Conservation (phyloP, 2,797 vertebrate species). For the Neosilurus hyrtlii region DNA sequence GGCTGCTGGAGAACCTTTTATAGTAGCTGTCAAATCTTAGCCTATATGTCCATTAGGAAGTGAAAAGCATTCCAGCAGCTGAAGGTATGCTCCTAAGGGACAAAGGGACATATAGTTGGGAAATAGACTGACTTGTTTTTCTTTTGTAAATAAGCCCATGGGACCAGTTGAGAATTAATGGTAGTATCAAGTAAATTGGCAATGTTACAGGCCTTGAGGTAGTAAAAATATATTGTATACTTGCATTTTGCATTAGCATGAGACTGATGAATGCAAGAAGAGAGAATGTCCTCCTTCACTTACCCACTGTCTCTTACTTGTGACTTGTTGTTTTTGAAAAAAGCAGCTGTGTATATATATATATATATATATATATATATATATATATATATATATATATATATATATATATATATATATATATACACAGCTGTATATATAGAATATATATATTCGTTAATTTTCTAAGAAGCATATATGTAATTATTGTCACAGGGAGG, state of each 20-base stretch:
- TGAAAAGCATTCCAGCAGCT: constrained; percentile 56
- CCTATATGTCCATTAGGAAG: constrained; percentile 57
- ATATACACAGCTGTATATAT: no score
- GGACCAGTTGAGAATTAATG: constrained; percentile 71
- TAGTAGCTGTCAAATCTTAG: constrained; percentile 59
- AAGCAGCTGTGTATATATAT: no score
- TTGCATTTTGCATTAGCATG: background rate
- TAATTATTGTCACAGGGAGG: no score
- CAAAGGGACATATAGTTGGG: constrained; percentile 69
- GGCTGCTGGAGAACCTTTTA: constrained; percentile 19
- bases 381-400: no score
- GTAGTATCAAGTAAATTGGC: constrained; percentile 62
- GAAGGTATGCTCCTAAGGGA: constrained; percentile 62
- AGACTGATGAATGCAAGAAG: background rate
- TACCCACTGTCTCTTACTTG: background rate
- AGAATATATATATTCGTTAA: no score
- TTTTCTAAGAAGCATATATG: no score
- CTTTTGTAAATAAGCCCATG: constrained; percentile 62
- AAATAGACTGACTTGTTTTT: constrained; percentile 69
- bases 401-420: no score
- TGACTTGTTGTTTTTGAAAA: background rate
- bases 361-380: no score
- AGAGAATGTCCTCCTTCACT: background rate
- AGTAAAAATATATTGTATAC: constrained; percentile 10
- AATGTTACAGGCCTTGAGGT: constrained; percentile 63